Percentiles rank a stretch among this genome's conserved stretches.
These are phyloP conservation scores for Excalfactoria chinensis DNA, from an alignment of 2,113 vertebrate genomes.

Conservation along the genomic window DNA sequence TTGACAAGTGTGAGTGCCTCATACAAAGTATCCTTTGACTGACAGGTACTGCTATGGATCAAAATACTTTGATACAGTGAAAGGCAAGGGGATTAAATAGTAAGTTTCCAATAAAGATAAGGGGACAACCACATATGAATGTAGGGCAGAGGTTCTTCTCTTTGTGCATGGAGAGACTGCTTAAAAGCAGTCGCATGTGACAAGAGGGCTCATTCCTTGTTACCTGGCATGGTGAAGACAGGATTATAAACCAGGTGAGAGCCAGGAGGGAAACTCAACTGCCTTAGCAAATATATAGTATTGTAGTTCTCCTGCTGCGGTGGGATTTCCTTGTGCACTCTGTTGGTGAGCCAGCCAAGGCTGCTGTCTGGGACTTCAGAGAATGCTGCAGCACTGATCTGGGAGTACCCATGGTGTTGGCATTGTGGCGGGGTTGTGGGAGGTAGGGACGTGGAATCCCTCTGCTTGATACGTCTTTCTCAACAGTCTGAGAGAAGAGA, in stretches of 20 bases:
- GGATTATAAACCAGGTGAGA: neutral
- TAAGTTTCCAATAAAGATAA: slow-evolving; percentile 37
- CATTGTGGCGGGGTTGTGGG: neutral
- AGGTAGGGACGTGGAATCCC: neutral
- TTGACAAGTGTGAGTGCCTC: neutral
- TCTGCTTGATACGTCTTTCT: fast-evolving
- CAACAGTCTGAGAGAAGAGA: neutral
- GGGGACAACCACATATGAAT: neutral
- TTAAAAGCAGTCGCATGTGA: neutral
- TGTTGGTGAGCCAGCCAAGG: neutral
- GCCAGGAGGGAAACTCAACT: neutral
- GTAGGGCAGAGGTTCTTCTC: neutral
- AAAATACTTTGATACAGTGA: slow-evolving; percentile 3
- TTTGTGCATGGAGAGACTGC: neutral
- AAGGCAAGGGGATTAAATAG: slow-evolving; percentile 29
- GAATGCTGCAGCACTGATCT: neutral
- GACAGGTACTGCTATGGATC: neutral
- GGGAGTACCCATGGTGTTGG: fast-evolving
- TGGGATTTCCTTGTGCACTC: fast-evolving
- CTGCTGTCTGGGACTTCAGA: neutral
- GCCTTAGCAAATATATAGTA: neutral
- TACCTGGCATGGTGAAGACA: neutral
- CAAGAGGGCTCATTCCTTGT: neutral
- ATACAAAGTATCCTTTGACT: slow-evolving; percentile 25
- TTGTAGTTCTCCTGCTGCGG: neutral